Conservation (phyloP, 2,113 vertebrate genomes). For the Puntigrus tetrazona region DNA sequence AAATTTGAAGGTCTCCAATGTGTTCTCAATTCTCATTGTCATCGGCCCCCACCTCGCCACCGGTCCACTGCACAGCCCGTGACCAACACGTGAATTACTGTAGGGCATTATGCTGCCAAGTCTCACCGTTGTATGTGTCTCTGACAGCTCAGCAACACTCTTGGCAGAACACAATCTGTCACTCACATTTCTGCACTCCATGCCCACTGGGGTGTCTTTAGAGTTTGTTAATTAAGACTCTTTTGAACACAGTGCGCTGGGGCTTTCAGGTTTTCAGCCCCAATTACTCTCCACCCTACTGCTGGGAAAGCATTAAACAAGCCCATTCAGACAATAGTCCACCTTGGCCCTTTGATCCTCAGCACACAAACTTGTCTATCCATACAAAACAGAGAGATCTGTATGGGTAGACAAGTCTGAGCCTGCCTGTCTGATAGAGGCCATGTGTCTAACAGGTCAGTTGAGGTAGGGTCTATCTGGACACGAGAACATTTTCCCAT, state of each 20-base stretch:
- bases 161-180: neutral
- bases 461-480: neutral
- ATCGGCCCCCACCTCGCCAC: neutral
- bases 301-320: slow-evolving; percentile 34
- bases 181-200: slow-evolving; percentile 1
- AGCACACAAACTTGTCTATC: neutral
- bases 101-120: neutral
- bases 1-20: neutral
- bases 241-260: slow-evolving; percentile 4
- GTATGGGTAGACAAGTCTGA: neutral
- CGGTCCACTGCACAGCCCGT: neutral
- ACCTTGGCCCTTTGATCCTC: neutral
- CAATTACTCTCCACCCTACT: slow-evolving; percentile 44
- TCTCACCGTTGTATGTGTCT: neutral
- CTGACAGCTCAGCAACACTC: slow-evolving; percentile 12
- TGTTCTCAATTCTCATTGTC: neutral
- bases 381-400: neutral
- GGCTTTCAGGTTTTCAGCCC: neutral
- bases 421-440: neutral
- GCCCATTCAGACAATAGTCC: neutral
- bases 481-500: neutral
- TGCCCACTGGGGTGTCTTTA: slow-evolving; percentile 20
- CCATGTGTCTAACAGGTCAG: neutral
- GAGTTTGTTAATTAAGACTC: slow-evolving; percentile 30
- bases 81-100: slow-evolving; percentile 18